Percentiles rank a stretch among this genome's conserved stretches.
These are phyloP conservation scores for Dendronephthya gigantea DNA, from an alignment of 64 coral and sea anemone species.

Conservation along the genomic window DNA sequence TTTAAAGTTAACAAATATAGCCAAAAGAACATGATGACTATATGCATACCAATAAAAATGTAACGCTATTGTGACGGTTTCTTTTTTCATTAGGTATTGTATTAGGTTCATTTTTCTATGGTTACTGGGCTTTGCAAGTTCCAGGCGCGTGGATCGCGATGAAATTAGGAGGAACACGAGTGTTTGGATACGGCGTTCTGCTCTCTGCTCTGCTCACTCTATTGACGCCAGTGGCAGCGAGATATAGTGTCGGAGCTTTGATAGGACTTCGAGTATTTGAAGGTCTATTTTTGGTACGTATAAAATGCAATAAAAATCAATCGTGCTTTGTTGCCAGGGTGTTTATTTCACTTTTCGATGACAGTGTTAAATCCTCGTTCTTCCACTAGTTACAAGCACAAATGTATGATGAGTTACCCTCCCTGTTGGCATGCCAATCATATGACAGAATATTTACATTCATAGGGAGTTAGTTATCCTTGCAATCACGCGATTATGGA, in stretches of 20 bases:
- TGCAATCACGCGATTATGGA: conserved; percentile 96
- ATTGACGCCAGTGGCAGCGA: conserved; percentile 64
- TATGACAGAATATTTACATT: background rate
- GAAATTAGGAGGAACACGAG: conserved; percentile 86
- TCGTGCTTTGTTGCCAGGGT: too few species aligned
- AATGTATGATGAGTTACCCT: background rate
- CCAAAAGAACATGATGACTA: too few species aligned
- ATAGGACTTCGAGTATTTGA: conserved; percentile 84
- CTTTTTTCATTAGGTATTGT: conserved; percentile 71
- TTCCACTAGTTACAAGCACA: background rate
- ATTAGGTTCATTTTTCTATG: conserved; percentile 92
- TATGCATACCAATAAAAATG: too few species aligned
- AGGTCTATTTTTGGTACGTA: conserved; percentile 86
- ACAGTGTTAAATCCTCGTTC: background rate
- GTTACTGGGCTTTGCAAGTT: conserved; percentile 90
- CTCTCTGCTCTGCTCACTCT: conserved; percentile 67
- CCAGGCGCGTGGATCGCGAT: conserved; percentile 92
- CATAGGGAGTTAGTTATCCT: conserved; percentile 82
- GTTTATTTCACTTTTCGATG: too few species aligned
- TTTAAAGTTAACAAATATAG: too few species aligned
- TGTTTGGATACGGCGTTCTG: conserved; percentile 96
- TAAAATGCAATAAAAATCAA: too few species aligned
- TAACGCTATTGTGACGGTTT: background rate
- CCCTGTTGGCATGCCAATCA: background rate
- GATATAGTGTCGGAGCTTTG: conserved; percentile 70